Base-by-base conservation (phyloP, 2,888 invertebrate species). In the Macrophya alboannulata region DNA sequence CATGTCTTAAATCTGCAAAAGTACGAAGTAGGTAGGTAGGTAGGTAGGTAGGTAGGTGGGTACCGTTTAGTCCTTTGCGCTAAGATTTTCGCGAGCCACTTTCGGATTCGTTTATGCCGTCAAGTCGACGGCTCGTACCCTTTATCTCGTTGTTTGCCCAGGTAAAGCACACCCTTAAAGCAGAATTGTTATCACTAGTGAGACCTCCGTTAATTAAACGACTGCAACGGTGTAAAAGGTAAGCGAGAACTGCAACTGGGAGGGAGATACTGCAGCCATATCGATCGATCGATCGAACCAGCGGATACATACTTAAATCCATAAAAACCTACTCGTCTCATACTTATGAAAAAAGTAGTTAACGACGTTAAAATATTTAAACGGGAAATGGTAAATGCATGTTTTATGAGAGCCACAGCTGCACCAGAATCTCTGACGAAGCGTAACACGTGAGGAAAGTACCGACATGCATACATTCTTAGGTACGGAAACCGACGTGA, bases 311-410 rank as follows among this genome's bases (percentile, higher is more conserved):
- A 21, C 31, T 31, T 31, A 3, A 31, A 31, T 31, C 1, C 3
- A 31, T 31, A 31, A 31, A 31, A 31, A 31, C 3, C 31, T 71
- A n/a, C 37, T n/a, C 17, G 40, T 71, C 15, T 43, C n/a, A 45
- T 25, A 45, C 21, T 74, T 45, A 74, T 10, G n/a, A 74, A 74
- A 74, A 21, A 4, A 62, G 43, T 62, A 31, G 81, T 81, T 81
- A 81, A 81, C 21, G 62, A 37, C 6, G 81, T n/a, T 81, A 4
- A 62, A 81, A 81, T 81, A 81, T 62, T 81, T 51, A 81, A 81
- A 62, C 81, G 51, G 81, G 62, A 81, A 81, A 81, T 81, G 81
- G 81, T 40, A 43, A 81, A 81, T 81, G 62, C 81, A 81, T 81
- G 62, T 81, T 81, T 81, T 62, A 81, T 81, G 59, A 62, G 81